Percentiles rank a stretch among this genome's conserved stretches.
These are phyloP conservation scores for Lasioglossum zephyrum DNA, from an alignment of 2,888 invertebrate species.

Conservation along the genomic window DNA sequence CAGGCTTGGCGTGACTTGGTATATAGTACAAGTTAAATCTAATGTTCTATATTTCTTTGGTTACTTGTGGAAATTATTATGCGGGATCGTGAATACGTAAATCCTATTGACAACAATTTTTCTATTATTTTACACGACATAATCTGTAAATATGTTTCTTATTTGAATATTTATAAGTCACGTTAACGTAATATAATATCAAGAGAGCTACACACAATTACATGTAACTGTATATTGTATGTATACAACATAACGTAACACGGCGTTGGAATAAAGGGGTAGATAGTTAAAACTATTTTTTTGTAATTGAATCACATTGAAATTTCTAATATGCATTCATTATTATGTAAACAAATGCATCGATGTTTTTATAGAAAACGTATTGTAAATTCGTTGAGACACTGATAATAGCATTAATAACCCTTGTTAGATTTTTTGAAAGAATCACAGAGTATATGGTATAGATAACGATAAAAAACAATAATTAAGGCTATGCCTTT, in stretches of 20 bases:
- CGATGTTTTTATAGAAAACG: constrained; percentile 40
- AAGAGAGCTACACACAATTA: constrained; percentile 43
- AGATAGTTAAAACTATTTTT: constrained; percentile 52
- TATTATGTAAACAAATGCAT: constrained; percentile 37
- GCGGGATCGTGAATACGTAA: neutral
- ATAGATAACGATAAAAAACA: constrained; percentile 41
- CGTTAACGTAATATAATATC: constrained; percentile 39
- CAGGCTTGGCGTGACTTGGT: constrained; percentile 50
- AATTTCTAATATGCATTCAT: constrained; percentile 47
- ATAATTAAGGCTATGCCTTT: constrained; percentile 57
- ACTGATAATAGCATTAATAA: constrained; percentile 21
- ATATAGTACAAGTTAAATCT: constrained; percentile 43
- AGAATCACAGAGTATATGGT: constrained; percentile 24
- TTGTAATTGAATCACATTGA: constrained; percentile 44
- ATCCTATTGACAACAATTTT: constrained; percentile 31
- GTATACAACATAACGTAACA: constrained; percentile 56
- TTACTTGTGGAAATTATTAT: constrained; percentile 23
- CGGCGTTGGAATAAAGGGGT: constrained; percentile 59
- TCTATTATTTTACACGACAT: constrained; percentile 16
- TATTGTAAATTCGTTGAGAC: constrained; percentile 41
- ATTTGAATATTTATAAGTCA: constrained; percentile 47
- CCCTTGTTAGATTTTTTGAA: constrained; percentile 43
- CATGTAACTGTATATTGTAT: constrained; percentile 47
- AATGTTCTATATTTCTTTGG: constrained; percentile 25
- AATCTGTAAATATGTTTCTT: constrained; percentile 57